These are phyloP conservation scores for Holacanthella duospinosa DNA, from an alignment of 2,888 invertebrate species.

Conservation along the genomic window DNA sequence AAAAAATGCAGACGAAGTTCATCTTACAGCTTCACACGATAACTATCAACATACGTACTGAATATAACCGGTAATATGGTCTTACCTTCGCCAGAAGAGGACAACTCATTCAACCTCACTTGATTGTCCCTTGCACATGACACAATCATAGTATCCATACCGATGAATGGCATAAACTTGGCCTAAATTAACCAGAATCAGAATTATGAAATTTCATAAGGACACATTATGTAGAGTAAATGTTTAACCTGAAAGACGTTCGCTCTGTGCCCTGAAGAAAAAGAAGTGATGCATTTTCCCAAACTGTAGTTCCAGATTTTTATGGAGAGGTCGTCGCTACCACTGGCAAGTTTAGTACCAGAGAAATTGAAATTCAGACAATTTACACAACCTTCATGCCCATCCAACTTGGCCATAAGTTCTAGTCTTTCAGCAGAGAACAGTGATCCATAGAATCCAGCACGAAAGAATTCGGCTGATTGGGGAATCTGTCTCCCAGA, in stretches of 20 bases:
- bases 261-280: constrained; percentile 69
- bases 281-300: constrained; percentile 54
- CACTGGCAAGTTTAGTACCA: constrained; percentile 69
- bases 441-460: constrained; percentile 67
- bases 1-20: not conserved
- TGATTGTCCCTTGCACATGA: constrained; percentile 84
- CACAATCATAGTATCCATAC: constrained; percentile 65
- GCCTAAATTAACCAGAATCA: no score
- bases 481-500: constrained; percentile 45
- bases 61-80: no score
- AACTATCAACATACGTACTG: no score
- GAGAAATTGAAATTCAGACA: constrained; percentile 76
- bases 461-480: constrained; percentile 51
- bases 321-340: constrained; percentile 65
- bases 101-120: constrained; percentile 54
- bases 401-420: constrained; percentile 61
- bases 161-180: constrained; percentile 71
- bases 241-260: constrained; percentile 72
- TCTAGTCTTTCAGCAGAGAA: constrained; percentile 65
- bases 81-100: constrained; percentile 40
- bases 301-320: constrained; percentile 85
- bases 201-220: no score
- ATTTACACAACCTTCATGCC: constrained; percentile 84
- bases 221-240: no score
- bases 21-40: no score